Base-by-base conservation (phyloP, 2,888 invertebrate genomes). In the Cataglyphis albicans region DNA sequence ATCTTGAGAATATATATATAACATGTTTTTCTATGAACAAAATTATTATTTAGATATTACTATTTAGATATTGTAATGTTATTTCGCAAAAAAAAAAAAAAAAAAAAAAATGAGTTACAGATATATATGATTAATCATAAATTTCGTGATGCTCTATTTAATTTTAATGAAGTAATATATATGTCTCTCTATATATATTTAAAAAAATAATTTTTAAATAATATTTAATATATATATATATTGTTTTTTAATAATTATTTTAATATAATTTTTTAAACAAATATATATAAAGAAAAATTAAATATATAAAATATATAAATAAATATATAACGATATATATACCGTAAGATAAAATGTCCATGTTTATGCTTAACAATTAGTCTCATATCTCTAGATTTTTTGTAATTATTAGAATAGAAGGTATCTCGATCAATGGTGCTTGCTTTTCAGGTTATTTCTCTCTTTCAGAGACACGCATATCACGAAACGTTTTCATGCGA, bases 401-500 rank as follows among this genome's bases (percentile, higher is more conserved):
- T 18, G 5, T 25, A 72, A 57, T 57, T 25, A 25, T 72, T 57
- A 21, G 9, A 48, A 18, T 63, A 48, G 18, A 48, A 35, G 55
- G 44, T 29, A 67, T 21, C 15, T 57, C 25, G 9, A 57, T 65
- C 38, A 64, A 25, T n/a, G n/a, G n/a, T 10, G n/a, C 5, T 67
- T 10, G n/a, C 5, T 67, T 41, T 67, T 41, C 25, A 18, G 32
- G 15, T n/a, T 21, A 59, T 7, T 35, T 6, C 18, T 63, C 63
- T 73, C n/a, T 63, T 63, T 61, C 25, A 59, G 7, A 59, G 7
- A 63, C 72, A 52, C 63, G 57, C 59, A 12, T 75, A 65, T 10
- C 32, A 7, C 15, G 25, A 75, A 75, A 64, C 57, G 25, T 75
- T 18, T 35, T 75, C 52, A 64, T 38, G 25, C 35, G 64, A 65